These are phyloP conservation scores for Eueides isabella DNA, from an alignment of 1,140 invertebrate genomes.

Conservation along the genomic window DNA sequence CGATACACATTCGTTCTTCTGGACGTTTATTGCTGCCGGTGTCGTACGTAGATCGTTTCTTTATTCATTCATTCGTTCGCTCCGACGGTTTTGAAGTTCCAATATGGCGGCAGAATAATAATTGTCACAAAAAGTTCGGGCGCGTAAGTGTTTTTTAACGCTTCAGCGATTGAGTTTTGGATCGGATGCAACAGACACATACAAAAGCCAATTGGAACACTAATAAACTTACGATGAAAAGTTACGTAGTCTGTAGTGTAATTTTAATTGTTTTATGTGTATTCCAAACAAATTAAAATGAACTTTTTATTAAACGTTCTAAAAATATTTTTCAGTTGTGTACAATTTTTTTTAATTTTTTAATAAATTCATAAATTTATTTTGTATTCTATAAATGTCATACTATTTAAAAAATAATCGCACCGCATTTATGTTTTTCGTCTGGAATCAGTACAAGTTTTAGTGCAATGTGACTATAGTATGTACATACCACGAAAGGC, in stretches of 20 bases:
- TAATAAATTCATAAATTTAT: too few species aligned
- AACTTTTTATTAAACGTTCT: too few species aligned
- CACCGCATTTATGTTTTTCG: not conserved
- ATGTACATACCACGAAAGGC: constrained; percentile 1
- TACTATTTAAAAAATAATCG: too few species aligned
- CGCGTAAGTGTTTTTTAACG: constrained; percentile 16
- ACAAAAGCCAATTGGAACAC: constrained; percentile 22
- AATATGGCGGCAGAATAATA: constrained; percentile 28
- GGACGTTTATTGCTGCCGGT: constrained; percentile 43
- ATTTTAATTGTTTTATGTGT: not conserved
- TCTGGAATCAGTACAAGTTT: constrained; percentile 16
- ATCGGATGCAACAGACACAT: constrained; percentile 20
- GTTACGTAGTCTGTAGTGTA: constrained; percentile 4
- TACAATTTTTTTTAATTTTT: too few species aligned
- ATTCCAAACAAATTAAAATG: not conserved
- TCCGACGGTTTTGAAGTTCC: constrained; percentile 19
- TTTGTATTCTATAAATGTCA: too few species aligned
- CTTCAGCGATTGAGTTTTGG: constrained; percentile 25
- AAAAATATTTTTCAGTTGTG: too few species aligned
- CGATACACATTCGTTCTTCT: constrained; percentile 44
- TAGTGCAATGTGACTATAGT: not conserved
- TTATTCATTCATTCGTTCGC: constrained; percentile 37
- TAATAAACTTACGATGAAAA: constrained; percentile 23
- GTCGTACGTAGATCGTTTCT: constrained; percentile 32
- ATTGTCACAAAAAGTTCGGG: constrained; percentile 24